Percentiles rank a stretch among this genome's conserved stretches.
phyloP scores from a whole-genome alignment of 2,113 vertebrate species.

The Mobula birostris region DNA sequence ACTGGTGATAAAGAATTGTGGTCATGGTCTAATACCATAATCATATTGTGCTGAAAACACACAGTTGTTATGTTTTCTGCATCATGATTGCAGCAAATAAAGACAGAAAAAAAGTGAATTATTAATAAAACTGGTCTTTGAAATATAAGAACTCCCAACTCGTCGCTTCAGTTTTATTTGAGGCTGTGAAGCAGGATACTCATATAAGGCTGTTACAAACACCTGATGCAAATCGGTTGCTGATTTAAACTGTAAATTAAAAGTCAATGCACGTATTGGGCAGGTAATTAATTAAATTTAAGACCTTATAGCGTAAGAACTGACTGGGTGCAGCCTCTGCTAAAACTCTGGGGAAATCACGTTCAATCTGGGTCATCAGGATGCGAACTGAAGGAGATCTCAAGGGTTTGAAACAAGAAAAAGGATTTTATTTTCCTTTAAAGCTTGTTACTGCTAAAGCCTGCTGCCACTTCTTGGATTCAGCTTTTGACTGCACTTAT shows the following conservation, averaged over 20 bases:
- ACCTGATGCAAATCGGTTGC: slow-evolving; percentile 9
- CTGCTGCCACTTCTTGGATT: not conserved
- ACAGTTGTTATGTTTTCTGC: not conserved
- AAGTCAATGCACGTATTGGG: slow-evolving; percentile 18
- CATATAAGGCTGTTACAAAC: not conserved
- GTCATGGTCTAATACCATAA: not conserved
- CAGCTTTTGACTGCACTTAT: not conserved
- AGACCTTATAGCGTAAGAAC: slow-evolving; percentile 18
- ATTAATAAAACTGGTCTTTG: not conserved
- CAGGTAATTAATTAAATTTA: slow-evolving; percentile 24
- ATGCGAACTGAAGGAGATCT: not conserved
- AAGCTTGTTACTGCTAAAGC: not conserved
- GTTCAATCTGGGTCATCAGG: slow-evolving; percentile 9
- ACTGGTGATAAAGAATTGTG: not conserved
- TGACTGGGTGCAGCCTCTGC: slow-evolving; percentile 4
- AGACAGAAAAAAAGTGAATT: not conserved
- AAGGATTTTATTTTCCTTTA: not conserved
- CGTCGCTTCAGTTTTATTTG: not conserved
- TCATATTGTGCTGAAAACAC: not conserved
- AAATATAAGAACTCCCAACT: slow-evolving; percentile 6
- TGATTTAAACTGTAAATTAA: slow-evolving; percentile 22
- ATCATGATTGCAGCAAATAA: not conserved
- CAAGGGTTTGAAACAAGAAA: not conserved
- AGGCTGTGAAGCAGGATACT: not conserved
- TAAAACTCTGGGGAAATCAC: not conserved